phyloP scores from a whole-genome alignment of 2,797 vertebrate genomes.

The Falco cherrug region DNA sequence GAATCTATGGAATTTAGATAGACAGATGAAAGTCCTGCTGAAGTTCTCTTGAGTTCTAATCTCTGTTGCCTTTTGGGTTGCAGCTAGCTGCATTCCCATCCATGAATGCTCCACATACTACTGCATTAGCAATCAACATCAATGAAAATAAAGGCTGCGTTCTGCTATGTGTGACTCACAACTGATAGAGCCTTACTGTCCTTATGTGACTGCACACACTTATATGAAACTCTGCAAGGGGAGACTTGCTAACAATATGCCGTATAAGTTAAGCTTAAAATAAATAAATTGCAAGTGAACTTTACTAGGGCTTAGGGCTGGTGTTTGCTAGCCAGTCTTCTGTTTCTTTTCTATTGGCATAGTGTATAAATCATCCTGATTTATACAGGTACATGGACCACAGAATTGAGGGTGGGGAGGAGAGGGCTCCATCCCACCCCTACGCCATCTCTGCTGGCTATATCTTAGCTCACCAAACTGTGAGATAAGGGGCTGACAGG shows the following conservation, averaged over 20 bases:
- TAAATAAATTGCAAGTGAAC: neutral
- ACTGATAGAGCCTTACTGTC: neutral
- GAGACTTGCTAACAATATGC: neutral
- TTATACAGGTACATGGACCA: no score
- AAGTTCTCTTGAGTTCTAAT: neutral
- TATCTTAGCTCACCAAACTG: fast-evolving
- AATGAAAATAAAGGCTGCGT: neutral
- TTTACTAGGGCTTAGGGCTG: neutral
- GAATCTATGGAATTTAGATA: slow-evolving; percentile 12
- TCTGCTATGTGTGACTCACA: neutral
- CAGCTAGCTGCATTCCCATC: neutral
- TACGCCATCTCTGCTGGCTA: neutral
- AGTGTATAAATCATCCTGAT: neutral
- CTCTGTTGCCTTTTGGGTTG: neutral
- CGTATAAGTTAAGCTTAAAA: neutral
- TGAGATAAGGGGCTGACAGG: neutral
- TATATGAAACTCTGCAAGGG: neutral
- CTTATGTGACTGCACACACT: neutral
- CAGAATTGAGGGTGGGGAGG: neutral
- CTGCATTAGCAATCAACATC: neutral
- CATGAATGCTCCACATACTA: neutral
- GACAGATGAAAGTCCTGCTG: neutral
- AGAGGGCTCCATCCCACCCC: neutral
- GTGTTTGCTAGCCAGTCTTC: neutral
- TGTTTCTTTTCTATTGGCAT: neutral